Base-by-base conservation (phyloP, 2,888 invertebrate genomes). In the Apamea crenata region DNA sequence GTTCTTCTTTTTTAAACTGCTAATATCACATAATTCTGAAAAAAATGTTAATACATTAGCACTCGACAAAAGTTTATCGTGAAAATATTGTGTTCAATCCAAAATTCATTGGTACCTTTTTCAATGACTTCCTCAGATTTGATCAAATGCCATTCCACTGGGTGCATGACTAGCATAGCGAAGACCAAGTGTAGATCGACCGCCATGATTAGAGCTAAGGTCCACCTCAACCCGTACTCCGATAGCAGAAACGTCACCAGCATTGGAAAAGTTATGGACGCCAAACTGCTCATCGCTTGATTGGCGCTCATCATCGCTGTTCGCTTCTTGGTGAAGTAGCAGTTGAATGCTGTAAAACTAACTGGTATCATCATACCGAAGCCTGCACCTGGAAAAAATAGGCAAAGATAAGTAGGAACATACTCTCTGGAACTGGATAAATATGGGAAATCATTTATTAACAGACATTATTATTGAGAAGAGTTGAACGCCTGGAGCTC, bases 361-460 rank as follows among this genome's bases (percentile, higher is more conserved):
- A 98, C 97, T 61, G 98, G 98, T 82, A 98, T 96, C 96, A 98
- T 97, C 0, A 98, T 95, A 0, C 98, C 98, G 76, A 98, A 97
- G 12, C 98, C 98, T 25, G 98, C 94, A 32, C 98, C 98, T 97
- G 91, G 59, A 69, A 73, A 68, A 74, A 29, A 29, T 6, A 1
- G 5, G 2, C 1, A 66, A 47, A 25, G 10, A 25, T 63, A 50
- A 29, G 0, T 32, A 29, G 16, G 3, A 50, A 29, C 25, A 29
- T 32, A 56, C 44, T 72, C 21, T 63, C 29, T 61, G 40, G 1
- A 32, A 16, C 32, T 50, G 10, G 32, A 61, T 16, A 16, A 61
- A 16, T 29, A 6, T 29, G 59, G n/a, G 14, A n/a, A 29, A 29
- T 14, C n/a, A 29, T 59, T 29, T 61, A 61, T 61, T 61, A 61